These are phyloP conservation scores for Narcine bancroftii DNA, from an alignment of 2,113 vertebrate genomes.

Conservation along the genomic window DNA sequence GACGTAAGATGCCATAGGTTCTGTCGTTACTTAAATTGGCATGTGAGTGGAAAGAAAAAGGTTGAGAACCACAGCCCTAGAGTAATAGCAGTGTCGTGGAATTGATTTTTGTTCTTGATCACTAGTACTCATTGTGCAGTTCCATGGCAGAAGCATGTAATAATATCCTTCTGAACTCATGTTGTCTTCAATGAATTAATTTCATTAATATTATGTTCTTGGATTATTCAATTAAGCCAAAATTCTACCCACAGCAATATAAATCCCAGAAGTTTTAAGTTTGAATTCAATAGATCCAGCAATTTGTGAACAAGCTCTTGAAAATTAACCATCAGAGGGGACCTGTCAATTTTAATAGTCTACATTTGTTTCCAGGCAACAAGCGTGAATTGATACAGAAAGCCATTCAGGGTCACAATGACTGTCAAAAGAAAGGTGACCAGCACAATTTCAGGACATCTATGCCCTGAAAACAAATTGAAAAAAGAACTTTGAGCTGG, in stretches of 20 bases:
- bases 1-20: too few relatives aligned
- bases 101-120: too few relatives aligned
- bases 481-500: background rate
- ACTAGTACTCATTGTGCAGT: too few relatives aligned
- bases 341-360: background rate
- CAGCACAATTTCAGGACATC: background rate
- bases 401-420: background rate
- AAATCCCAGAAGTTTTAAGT: background rate
- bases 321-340: background rate
- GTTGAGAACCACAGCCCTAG: too few relatives aligned
- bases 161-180: too few relatives aligned
- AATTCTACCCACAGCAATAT: background rate
- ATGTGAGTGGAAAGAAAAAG: too few relatives aligned
- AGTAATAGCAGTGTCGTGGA: background rate
- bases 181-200: too few relatives aligned
- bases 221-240: too few relatives aligned
- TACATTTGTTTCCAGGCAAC: background rate
- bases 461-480: background rate
- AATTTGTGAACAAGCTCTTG: background rate
- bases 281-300: background rate
- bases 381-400: background rate
- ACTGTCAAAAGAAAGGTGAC: background rate
- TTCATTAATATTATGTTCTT: too few relatives aligned
- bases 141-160: too few relatives aligned
- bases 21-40: too few relatives aligned